Percentiles rank a stretch among this genome's conserved stretches.
Evolutionary conservation across 64 coral and sea anemone genomes (phyloP).

Genomic region (Astreopora myriophthalma): DNA sequence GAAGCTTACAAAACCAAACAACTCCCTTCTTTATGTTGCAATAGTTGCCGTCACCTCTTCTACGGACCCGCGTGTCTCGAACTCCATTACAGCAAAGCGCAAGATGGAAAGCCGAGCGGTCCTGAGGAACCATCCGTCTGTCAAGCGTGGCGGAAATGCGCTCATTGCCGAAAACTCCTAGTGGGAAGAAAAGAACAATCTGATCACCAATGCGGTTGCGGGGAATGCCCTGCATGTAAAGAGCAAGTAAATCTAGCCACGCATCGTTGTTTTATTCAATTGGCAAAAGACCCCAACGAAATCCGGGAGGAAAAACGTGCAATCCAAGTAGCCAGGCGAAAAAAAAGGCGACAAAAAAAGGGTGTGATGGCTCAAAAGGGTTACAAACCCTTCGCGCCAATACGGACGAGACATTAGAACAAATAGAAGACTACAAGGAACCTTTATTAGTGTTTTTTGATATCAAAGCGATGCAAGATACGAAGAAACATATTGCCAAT

Average conservation of each 20-base stretch:
- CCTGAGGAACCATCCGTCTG: neutral
- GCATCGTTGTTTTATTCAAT: conserved; percentile 50
- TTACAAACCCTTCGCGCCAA: too few species aligned
- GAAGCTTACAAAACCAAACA: neutral
- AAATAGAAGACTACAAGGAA: neutral
- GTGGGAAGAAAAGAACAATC: neutral
- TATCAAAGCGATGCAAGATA: conserved; percentile 33
- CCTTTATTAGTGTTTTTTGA: conserved; percentile 18
- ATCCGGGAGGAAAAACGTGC: neutral
- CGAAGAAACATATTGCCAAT: conserved; percentile 6
- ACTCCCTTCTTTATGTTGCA: neutral
- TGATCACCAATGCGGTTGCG: neutral
- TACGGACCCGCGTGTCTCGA: neutral
- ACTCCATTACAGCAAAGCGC: neutral
- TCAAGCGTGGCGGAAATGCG: neutral
- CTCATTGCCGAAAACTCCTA: neutral
- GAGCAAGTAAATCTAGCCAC: neutral
- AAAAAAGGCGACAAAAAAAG: neutral
- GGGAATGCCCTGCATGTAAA: neutral
- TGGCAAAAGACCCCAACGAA: neutral
- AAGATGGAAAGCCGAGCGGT: neutral
- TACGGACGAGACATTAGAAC: neutral
- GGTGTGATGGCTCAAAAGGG: neutral
- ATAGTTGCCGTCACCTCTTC: neutral
- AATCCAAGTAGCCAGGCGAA: neutral